Conservation (phyloP, 2,797 vertebrate species). For the Poeciliopsis gracilis region DNA sequence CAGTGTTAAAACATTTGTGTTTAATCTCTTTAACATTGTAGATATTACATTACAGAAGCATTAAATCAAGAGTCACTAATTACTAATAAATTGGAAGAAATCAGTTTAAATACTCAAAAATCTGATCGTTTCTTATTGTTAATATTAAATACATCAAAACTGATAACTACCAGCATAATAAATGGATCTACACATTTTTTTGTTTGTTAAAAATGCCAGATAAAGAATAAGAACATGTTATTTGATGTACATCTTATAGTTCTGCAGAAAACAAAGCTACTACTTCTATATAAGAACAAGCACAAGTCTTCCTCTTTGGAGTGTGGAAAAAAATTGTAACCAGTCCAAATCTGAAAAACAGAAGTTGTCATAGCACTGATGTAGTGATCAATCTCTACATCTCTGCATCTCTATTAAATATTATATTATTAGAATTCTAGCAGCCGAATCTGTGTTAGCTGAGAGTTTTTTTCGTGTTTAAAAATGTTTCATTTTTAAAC, state of each 20-base stretch:
- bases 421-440: background rate
- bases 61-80: background rate
- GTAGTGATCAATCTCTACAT: background rate
- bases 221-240: background rate
- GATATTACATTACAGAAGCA: background rate
- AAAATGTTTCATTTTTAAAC: background rate
- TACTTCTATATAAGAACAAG: background rate
- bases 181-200: background rate
- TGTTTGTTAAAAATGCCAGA: background rate
- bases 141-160: background rate
- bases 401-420: background rate
- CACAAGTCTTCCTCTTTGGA: background rate
- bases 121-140: background rate
- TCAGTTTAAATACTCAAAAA: background rate
- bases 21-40: background rate
- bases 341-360: background rate
- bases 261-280: background rate
- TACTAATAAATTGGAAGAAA: background rate
- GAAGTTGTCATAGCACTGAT: background rate
- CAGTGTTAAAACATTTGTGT: background rate
- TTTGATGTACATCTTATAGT: background rate
- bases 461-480: background rate
- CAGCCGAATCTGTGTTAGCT: background rate
- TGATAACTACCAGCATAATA: background rate
- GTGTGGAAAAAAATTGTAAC: background rate